Evolutionary conservation across 2,797 vertebrate genomes (phyloP).

Genomic region (Apogon talboti): DNA sequence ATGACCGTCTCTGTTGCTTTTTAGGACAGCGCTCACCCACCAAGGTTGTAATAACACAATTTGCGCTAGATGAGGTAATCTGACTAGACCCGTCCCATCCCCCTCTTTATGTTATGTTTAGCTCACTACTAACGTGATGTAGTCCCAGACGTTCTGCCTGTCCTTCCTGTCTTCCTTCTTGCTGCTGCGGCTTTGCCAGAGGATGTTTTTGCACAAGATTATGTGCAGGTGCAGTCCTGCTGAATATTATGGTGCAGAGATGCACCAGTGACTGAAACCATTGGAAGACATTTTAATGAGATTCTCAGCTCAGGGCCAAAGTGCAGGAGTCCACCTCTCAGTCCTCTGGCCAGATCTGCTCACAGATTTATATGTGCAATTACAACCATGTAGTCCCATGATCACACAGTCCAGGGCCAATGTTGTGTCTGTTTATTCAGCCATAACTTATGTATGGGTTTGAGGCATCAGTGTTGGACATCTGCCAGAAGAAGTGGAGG

Average conservation of each 20-base stretch:
- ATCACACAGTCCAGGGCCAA: conserved; percentile 14
- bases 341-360: conserved; percentile 12
- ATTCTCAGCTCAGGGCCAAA: conserved; percentile 23
- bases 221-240: conserved; percentile 52
- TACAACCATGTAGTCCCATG: conserved; percentile 20
- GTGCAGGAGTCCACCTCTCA: conserved; percentile 7
- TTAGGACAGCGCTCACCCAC: conserved; percentile 17
- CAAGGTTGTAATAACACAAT: conserved; percentile 65
- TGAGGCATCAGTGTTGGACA: conserved; percentile 6
- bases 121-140: conserved; percentile 60
- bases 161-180: conserved; percentile 11
- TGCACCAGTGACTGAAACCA: conserved; percentile 36
- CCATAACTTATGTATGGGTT: conserved; percentile 5
- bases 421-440: conserved; percentile 9
- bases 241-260: conserved; percentile 38
- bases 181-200: conserved; percentile 23
- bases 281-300: conserved; percentile 4
- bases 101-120: conserved; percentile 68
- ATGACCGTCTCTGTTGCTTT: neutral
- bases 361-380: conserved; percentile 40
- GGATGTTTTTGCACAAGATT: conserved; percentile 24
- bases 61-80: conserved; percentile 75
- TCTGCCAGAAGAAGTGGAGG: conserved; percentile 3
- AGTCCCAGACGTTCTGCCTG: conserved; percentile 39
- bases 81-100: conserved; percentile 52